phyloP scores from a whole-genome alignment of 2,113 vertebrate species.

The Danionella cerebrum region DNA sequence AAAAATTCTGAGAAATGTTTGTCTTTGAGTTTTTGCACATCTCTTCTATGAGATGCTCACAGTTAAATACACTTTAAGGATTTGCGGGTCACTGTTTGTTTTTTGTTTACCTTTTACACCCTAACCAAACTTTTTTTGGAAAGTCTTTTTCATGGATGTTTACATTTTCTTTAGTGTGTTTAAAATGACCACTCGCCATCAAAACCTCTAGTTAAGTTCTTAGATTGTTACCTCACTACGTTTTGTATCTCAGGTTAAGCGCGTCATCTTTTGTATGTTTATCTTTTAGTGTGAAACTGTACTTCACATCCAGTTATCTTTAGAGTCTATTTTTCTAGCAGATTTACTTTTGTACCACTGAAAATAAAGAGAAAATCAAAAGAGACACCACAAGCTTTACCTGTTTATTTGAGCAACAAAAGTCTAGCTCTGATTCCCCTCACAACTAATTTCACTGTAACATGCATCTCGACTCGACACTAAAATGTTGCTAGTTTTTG shows the following conservation, averaged over 20 bases:
- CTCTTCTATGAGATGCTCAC: too few relatives aligned
- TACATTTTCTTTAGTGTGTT: neutral
- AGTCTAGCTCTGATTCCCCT: slow-evolving; percentile 45
- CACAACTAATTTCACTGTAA: slow-evolving; percentile 68
- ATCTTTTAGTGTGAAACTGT: slow-evolving; percentile 31
- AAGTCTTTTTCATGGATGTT: neutral
- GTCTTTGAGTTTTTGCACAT: too few relatives aligned
- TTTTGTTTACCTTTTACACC: too few relatives aligned
- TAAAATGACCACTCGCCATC: too few relatives aligned
- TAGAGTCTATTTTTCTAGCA: slow-evolving; percentile 71
- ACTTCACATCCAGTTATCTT: slow-evolving; percentile 35
- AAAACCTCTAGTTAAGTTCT: neutral
- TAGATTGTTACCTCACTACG: neutral
- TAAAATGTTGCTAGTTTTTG: slow-evolving; percentile 60
- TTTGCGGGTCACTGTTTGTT: too few relatives aligned
- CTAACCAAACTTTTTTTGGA: too few relatives aligned
- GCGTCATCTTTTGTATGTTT: neutral
- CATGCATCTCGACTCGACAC: slow-evolving; percentile 63
- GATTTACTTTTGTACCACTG: slow-evolving; percentile 70
- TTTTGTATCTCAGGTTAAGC: neutral
- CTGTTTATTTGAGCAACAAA: slow-evolving; percentile 54
- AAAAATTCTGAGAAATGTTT: too few relatives aligned
- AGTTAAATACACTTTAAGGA: too few relatives aligned
- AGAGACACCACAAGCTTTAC: slow-evolving; percentile 47
- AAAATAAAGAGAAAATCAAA: slow-evolving; percentile 63